A percentile compares a stretch with the other conserved stretches of the same genome.
Conservation (phyloP, 2,888 invertebrate genomes). For the Volucella bombylans region DNA sequence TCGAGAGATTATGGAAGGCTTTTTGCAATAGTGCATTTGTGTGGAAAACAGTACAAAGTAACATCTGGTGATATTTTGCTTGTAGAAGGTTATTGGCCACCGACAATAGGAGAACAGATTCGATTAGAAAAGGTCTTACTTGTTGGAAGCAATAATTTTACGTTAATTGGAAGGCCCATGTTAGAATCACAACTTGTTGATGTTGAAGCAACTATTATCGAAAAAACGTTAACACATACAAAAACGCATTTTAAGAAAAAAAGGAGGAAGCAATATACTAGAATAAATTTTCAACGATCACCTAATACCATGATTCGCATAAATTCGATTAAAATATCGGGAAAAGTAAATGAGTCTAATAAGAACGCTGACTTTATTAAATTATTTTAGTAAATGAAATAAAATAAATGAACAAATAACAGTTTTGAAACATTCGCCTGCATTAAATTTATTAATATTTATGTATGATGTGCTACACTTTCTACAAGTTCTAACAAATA, state of each 20-base stretch:
- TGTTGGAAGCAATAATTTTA: constrained; percentile 91
- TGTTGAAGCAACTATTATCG: constrained; percentile 91
- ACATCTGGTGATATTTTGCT: constrained; percentile 93
- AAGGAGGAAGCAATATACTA: constrained; percentile 89
- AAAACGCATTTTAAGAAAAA: constrained; percentile 90
- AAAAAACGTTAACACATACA: constrained; percentile 91
- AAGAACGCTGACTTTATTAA: not conserved
- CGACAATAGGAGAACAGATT: constrained; percentile 90
- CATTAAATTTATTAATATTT: no score
- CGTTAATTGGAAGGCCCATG: constrained; percentile 90
- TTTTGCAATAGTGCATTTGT: constrained; percentile 91
- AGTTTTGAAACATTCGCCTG: no score
- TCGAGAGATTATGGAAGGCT: constrained; percentile 78
- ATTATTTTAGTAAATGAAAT: not conserved
- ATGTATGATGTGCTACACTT: no score
- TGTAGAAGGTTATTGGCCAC: constrained; percentile 92
- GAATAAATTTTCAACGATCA: constrained; percentile 88
- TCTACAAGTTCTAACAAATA: no score
- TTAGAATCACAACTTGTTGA: constrained; percentile 88
- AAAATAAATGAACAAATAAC: no score
- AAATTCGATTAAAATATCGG: constrained; percentile 87
- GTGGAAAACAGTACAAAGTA: constrained; percentile 92
- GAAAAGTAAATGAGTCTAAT: constrained; percentile 77
- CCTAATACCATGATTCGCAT: constrained; percentile 90
- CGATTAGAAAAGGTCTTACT: constrained; percentile 92